Evolutionary conservation across 1,140 invertebrate genomes (phyloP).

Genomic region (Goniozus legneri): DNA sequence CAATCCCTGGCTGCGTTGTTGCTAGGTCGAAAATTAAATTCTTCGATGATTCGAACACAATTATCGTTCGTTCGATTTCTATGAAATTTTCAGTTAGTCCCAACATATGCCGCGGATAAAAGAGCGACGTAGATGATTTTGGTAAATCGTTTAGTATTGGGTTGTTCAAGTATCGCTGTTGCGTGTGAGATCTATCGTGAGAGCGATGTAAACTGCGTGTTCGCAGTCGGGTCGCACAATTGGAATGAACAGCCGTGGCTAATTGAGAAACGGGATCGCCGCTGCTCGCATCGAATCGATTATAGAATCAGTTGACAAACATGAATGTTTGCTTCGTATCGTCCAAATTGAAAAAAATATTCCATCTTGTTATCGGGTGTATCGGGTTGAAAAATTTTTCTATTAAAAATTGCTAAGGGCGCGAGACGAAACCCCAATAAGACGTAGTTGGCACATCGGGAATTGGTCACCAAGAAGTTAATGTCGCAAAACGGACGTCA

Average conservation of each 20-base stretch:
- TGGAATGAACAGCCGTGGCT: constrained; percentile 39
- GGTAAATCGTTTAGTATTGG: constrained; percentile 31
- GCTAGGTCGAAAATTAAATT: too few species aligned
- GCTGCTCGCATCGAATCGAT: too few species aligned
- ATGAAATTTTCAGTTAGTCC: too few species aligned
- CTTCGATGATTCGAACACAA: too few species aligned
- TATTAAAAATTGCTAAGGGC: constrained; percentile 2
- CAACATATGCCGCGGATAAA: background rate
- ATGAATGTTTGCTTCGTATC: too few species aligned
- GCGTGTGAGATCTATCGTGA: constrained; percentile 39
- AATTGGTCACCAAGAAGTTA: constrained; percentile 34
- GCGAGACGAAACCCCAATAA: too few species aligned
- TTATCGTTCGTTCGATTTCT: too few species aligned
- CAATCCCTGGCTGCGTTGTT: too few species aligned
- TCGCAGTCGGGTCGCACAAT: constrained; percentile 51
- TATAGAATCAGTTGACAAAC: too few species aligned
- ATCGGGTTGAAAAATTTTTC: too few species aligned
- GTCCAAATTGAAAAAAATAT: too few species aligned
- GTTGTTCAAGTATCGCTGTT: constrained; percentile 24
- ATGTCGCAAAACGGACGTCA: constrained; percentile 53
- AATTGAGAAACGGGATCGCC: constrained; percentile 36
- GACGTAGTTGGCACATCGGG: constrained; percentile 23
- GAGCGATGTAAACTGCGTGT: constrained; percentile 44
- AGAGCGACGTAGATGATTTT: background rate
- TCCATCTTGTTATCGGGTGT: too few species aligned